Percentiles rank a stretch among this genome's conserved stretches.
Evolutionary conservation across 2,113 vertebrate genomes (phyloP).

Genomic region (Phylloscopus whistleri): DNA sequence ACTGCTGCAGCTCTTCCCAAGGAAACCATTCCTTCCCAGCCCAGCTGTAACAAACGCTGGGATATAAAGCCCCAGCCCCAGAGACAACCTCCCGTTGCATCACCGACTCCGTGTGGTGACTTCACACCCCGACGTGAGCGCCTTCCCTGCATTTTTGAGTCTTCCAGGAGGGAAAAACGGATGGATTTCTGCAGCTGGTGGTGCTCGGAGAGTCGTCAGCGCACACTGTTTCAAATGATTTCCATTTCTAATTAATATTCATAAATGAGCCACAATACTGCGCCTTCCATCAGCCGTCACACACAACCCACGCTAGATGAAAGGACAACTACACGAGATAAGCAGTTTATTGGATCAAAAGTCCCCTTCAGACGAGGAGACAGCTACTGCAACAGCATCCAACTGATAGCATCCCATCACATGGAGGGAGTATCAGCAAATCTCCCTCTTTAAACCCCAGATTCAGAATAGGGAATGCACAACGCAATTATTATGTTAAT

Average conservation of each 20-base stretch:
- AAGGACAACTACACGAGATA: slow-evolving; percentile 9
- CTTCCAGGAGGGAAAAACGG: neutral
- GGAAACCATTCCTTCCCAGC: neutral
- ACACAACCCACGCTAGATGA: slow-evolving; percentile 24
- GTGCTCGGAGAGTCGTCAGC: fast-evolving
- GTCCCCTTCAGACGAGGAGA: neutral
- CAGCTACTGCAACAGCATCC: neutral
- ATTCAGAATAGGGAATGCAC: neutral
- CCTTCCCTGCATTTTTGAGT: neutral
- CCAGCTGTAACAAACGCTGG: fast-evolving
- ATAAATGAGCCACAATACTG: neutral
- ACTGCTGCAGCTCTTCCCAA: neutral
- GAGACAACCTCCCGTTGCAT: fast-evolving
- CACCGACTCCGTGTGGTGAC: fast-evolving
- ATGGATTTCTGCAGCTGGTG: neutral
- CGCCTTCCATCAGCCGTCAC: neutral
- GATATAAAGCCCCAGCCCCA: neutral
- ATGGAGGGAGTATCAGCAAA: neutral
- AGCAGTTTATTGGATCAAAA: slow-evolving; percentile 50
- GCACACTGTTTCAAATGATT: neutral
- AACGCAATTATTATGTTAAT: slow-evolving; percentile 4
- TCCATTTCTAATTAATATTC: slow-evolving; percentile 48
- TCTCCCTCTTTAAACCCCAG: neutral
- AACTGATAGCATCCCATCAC: neutral
- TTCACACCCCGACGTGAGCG: neutral